Evolutionary conservation across 37 sponge, comb jelly and placozoan genomes (phyloP), one percentile per base, ranked within the genome.

Genomic region (Crambe crambe): DNA sequence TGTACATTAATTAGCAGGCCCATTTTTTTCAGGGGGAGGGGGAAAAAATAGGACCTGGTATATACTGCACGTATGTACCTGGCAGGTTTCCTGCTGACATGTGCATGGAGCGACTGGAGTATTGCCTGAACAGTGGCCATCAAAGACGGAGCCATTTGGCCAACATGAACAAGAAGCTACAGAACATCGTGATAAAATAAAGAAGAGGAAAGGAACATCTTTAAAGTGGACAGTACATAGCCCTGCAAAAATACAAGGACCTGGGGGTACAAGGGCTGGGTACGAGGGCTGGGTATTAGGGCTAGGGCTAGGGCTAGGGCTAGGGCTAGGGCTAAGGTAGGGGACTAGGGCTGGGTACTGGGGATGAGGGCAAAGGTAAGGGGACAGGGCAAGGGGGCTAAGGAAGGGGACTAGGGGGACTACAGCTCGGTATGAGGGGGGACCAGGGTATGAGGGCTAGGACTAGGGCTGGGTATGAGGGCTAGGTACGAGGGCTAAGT

Each of bases 101-200:
- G 22, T 1, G 27, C 74, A 73, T 35, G 74, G 74, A 43, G 56
- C 5, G 3, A 73, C 38, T 8, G 74, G 74, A 5, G 32, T 23
- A 54, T 3, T 30, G 9, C 36, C 56, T 5, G 3, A 36, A 73
- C 74, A 73, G n/a, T 40, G 31, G 1, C 74, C 74, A 2, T 25
- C 17, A 41, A 73, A 73, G 27, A 73, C 27, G 30, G 1, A 15
- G n/a, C 4, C 56, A 5, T 2, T 54, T 17, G 2, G 21, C 74
- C 21, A 56, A 73, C 74, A 73, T 4, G 56, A 47, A 73, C 74
- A 73, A 5, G 56, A 73, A 54, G 38, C 74, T 73, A 68, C 3
- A 31, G 31, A 36, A n/a, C n/a, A n/a, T n/a, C n/a, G 27, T 26
- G 6, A 22, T 5, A 35, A 2, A 26, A 12, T 58, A 12, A 26